Evolutionary conservation across 2,797 vertebrate species (phyloP), one percentile per base, ranked within the genome.

Genomic region (Fistularia tabacaria): DNA sequence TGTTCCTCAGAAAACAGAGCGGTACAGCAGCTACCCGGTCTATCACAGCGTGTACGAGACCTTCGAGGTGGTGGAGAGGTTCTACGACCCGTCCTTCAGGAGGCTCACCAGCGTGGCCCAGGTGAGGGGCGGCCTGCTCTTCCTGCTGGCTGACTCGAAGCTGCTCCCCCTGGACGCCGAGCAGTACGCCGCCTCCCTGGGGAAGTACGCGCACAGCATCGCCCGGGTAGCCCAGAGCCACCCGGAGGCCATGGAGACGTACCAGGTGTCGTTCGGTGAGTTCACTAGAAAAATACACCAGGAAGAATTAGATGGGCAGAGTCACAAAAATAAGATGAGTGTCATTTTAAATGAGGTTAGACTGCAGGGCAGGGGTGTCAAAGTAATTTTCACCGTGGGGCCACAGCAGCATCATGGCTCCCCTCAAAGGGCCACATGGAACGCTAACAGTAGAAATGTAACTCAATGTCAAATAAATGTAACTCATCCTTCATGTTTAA

Each of bases 41-140:
- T 99, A 99, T 74, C 97, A 98, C 89, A 98, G 92, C 38, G 91
- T 94, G 51, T 98, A 97, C 48, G 97, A 98, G 81, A 98, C 94
- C 3, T 98, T 91, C 11, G 95, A 98, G 84, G 69, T 96, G 11
- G 95, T 99, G 82, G 90, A 95, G 60, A 86, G 54, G 46, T 97
- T 95, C 85, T 99, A 99, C 10, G 96, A 99, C 82, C 95, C 95
- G 0, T 73, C 88, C 10, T 99, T 96, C 85, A 92, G 87, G 62
- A 91, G 93, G 62, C 93, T 98, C 36, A 88, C 86, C 8, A 72
- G 91, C 0, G 93, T 97, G 75, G 92, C 94, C 9, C 91, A 92
- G 71, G 93, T 98, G 54, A 89, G 95, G 70, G 97, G 91, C 3
- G 94, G 92, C 0, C 79, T 99, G 37, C 59, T 94, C 51, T 94